Base-by-base conservation (phyloP, 2,797 vertebrate species). In the Lateolabrax maculatus region DNA sequence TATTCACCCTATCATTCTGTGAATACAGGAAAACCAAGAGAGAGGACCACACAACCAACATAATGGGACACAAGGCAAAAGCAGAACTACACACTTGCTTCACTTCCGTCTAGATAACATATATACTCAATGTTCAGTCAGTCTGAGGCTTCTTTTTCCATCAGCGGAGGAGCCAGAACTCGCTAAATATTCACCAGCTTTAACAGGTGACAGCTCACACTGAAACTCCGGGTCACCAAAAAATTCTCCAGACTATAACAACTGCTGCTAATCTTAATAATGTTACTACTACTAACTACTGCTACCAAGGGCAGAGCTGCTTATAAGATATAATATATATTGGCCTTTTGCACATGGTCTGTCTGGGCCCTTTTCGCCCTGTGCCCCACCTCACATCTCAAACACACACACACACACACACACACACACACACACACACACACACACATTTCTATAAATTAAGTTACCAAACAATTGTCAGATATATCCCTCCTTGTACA, bases 71-170 rank as follows among this genome's bases (percentile, higher is more conserved):
- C 63, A 48, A 11, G 0, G 10, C 25, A 58, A 62, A 84, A 87
- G 61, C 77, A 77, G 82, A 87, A 83, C 3, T 13, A 43, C 1
- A 55, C 9, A 46, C 51, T 78, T 75, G 56, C 66, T 70, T 81
- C 64, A 84, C 53, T 70, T 76, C 68, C 8, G 3, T 46, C 12
- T 11, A 4, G 37, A 53, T 62, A 52, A n/a, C 19, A 60, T 9
- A 31, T 25, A 21, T 19, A 36, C 25, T 11, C 36, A n/a, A 29
- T 46, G 5, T 64, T 41, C 9, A 41, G 34, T 34, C 11, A 16
- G 44, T 25, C 13, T 23, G 6, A 57, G 0, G 5, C 21, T 29
- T 29, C 4, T 29, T n/a, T 34, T 67, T 43, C 18, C 64, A 25
- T 29, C 41, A 29, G 21, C 11, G 9, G 46, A 49, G 18, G 18